Percentiles rank a stretch among this genome's conserved stretches.
These are phyloP conservation scores for Pseudomugil tenellus DNA, from an alignment of 2,797 vertebrate species.

Conservation along the genomic window DNA sequence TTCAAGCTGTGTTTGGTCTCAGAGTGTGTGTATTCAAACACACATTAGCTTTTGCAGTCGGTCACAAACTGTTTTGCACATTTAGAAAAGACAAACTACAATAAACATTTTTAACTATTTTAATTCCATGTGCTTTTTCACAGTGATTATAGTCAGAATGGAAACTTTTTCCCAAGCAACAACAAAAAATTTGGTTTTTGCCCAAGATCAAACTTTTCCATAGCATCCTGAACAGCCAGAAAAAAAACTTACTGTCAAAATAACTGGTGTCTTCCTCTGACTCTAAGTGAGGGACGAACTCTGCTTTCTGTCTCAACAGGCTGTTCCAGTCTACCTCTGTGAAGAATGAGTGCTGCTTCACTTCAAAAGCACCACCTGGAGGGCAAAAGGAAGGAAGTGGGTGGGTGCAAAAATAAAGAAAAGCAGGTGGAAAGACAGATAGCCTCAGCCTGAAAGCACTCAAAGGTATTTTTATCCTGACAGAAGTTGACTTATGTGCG, in stretches of 20 bases:
- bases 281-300: constrained; percentile 92
- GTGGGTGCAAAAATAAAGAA: neutral
- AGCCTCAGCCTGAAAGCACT: constrained; percentile 9
- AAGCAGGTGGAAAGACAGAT: constrained; percentile 7
- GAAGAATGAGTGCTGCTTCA: constrained; percentile 91
- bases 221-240: neutral
- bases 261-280: constrained; percentile 95
- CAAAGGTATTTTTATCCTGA: constrained; percentile 11
- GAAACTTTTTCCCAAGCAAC: neutral
- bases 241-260: constrained; percentile 89
- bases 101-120: too few relatives aligned
- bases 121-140: neutral
- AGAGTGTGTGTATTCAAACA: too few relatives aligned
- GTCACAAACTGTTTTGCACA: too few relatives aligned
- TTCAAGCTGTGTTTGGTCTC: too few relatives aligned
- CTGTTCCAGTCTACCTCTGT: constrained; percentile 92
- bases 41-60: too few relatives aligned
- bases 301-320: constrained; percentile 91
- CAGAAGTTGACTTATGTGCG: constrained; percentile 27
- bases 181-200: neutral
- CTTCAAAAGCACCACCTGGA: constrained; percentile 87
- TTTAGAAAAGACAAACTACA: too few relatives aligned
- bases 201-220: neutral
- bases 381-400: constrained; percentile 7
- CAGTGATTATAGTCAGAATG: neutral